Base-by-base conservation (phyloP, 2,113 vertebrate species). In the Ceuthmochares aereus region DNA sequence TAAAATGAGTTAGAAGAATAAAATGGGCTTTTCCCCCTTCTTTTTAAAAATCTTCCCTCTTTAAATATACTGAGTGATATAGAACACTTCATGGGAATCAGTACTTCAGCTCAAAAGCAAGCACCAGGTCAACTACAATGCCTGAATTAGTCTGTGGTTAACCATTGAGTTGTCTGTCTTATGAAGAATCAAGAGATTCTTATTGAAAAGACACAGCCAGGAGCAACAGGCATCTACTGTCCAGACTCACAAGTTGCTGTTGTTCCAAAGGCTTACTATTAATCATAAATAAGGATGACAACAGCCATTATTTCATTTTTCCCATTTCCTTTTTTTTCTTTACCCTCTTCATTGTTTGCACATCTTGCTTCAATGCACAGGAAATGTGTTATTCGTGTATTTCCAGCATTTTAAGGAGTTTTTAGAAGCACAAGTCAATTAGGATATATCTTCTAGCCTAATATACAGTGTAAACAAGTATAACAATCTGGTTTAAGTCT, bases 11-110 rank as follows among this genome's bases (percentile, higher is more conserved):
- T 29, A 80, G 43, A 73, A 21, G 6, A 90, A 79, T 15, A 86
- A 6, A 77, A 73, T 7, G 4, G 6, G 3, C 0, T n/a, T 40
- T 47, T 32, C 5, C 21, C 1, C 0, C 17, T 45, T 64, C 11
- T 62, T 83, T 77, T 74, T n/a, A 63, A 26, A 92, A 73, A 56
- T 2, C 21, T 40, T 40, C 23, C 21, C 17, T 76, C 12, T 80
- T 86, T 43, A 42, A 84, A 52, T 4, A 63, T 22, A 36, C 10
- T 47, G 14, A 82, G 16, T 32, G 23, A 66, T 58, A 86, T 0
- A 49, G 13, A 67, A 42, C 12, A 66, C 20, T 73, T 68, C 10
- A 86, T 11, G 19, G 15, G 17, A 84, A 73, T 4, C 30, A 47
- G 7, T 40, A 58, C 6, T 66, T 80, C 59, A 89, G 40, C 36